Evolutionary conservation across 2,888 invertebrate genomes (phyloP).

Genomic region (Leucozona laternaria): DNA sequence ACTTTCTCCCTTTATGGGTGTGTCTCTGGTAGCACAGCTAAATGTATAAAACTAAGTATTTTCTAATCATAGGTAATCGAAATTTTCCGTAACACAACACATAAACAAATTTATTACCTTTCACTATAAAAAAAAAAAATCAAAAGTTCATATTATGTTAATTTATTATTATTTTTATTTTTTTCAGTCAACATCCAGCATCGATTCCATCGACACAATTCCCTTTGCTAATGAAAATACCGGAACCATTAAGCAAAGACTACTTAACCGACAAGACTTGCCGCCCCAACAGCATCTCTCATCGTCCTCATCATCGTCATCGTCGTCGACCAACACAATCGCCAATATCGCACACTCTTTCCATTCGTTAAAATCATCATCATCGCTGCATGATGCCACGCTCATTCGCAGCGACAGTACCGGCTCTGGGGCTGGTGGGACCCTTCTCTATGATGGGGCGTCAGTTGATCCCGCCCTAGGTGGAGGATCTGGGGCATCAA

Average conservation of each 20-base stretch:
- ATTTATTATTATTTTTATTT: slow-evolving; percentile 84
- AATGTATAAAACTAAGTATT: too few relatives aligned
- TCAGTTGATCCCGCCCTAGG: slow-evolving; percentile 50
- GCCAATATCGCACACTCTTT: slow-evolving; percentile 83
- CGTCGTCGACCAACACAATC: slow-evolving; percentile 83
- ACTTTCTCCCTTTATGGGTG: too few relatives aligned
- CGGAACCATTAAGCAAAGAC: slow-evolving; percentile 97
- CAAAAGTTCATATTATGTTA: too few relatives aligned
- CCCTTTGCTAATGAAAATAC: slow-evolving; percentile 99
- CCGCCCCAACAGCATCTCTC: slow-evolving; percentile 81
- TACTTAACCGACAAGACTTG: slow-evolving; percentile 84
- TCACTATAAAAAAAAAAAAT: too few relatives aligned
- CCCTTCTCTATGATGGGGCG: slow-evolving; percentile 57
- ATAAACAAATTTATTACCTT: too few relatives aligned
- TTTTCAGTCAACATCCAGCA: slow-evolving; percentile 94
- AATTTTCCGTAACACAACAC: too few relatives aligned
- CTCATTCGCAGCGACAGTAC: slow-evolving; percentile 84
- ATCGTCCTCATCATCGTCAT: slow-evolving; percentile 83
- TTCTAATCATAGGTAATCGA: too few relatives aligned
- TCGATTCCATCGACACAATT: slow-evolving; percentile 95
- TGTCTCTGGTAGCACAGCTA: too few relatives aligned
- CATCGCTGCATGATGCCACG: slow-evolving; percentile 84
- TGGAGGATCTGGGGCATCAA: slow-evolving; percentile 66
- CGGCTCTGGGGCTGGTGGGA: slow-evolving; percentile 84
- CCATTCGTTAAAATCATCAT: slow-evolving; percentile 83